phyloP scores from a whole-genome alignment of 2,113 vertebrate genomes.

The Blennius ocellaris region DNA sequence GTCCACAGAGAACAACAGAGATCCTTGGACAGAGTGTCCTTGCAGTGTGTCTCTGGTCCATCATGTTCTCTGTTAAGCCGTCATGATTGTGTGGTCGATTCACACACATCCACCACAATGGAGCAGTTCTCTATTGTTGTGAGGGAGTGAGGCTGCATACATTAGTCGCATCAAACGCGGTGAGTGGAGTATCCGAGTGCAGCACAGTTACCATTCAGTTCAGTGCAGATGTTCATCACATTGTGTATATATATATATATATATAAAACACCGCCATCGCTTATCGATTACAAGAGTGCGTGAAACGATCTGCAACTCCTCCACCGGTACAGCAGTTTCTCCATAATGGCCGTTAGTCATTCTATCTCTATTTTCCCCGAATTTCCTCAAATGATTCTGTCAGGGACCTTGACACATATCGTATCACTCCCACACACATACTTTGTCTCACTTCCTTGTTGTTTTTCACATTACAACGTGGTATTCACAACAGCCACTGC shows the following conservation, averaged over 20 bases:
- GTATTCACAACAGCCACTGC: too few relatives aligned
- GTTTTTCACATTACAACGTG: too few relatives aligned
- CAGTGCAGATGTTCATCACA: background rate
- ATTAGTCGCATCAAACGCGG: slow-evolving; percentile 13
- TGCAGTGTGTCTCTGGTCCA: slow-evolving; percentile 8
- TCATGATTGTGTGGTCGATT: slow-evolving; percentile 27
- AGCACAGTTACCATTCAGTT: background rate
- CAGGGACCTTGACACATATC: too few relatives aligned
- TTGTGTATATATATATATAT: too few relatives aligned
- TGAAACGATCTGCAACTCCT: background rate
- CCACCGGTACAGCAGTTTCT: too few relatives aligned
- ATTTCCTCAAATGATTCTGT: too few relatives aligned
- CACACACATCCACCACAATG: slow-evolving; percentile 25
- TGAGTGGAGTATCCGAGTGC: background rate
- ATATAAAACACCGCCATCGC: too few relatives aligned
- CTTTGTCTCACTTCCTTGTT: too few relatives aligned
- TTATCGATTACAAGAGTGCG: background rate
- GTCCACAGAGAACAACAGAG: background rate
- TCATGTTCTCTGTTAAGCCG: slow-evolving; percentile 28
- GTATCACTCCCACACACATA: too few relatives aligned
- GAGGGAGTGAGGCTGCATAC: slow-evolving; percentile 6
- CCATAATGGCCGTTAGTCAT: too few relatives aligned
- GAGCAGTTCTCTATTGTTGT: slow-evolving; percentile 39
- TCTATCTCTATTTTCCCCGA: too few relatives aligned
- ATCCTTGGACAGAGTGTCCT: background rate